These are phyloP conservation scores for Enteromius unitaeniatus DNA, from an alignment of 2,797 vertebrate species.

Conservation along the genomic window DNA sequence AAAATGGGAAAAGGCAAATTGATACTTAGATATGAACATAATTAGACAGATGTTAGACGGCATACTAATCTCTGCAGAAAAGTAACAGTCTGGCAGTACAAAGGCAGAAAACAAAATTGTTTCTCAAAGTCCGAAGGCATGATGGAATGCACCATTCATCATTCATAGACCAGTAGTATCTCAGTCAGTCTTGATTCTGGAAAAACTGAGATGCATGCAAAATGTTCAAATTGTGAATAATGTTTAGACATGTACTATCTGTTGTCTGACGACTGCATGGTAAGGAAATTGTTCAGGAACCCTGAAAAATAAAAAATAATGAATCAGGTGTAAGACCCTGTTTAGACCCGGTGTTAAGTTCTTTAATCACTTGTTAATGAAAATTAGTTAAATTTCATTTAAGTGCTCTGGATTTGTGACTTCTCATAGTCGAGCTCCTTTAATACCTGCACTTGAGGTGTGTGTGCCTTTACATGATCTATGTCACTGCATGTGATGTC, in stretches of 20 bases:
- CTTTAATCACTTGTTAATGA: neutral
- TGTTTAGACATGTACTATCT: neutral
- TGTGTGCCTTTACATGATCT: neutral
- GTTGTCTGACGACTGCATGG: neutral
- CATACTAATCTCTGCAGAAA: conserved; percentile 29
- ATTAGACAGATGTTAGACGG: conserved; percentile 46
- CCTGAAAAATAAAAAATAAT: neutral
- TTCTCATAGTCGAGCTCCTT: neutral
- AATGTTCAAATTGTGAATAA: neutral
- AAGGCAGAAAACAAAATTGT: neutral
- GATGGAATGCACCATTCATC: neutral
- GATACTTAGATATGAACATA: conserved; percentile 39
- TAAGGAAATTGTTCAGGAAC: neutral
- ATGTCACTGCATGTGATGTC: neutral
- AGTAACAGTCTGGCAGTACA: conserved; percentile 9
- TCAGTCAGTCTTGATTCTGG: neutral
- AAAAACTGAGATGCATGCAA: neutral
- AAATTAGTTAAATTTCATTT: neutral
- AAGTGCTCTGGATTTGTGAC: neutral
- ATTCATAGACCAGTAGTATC: neutral
- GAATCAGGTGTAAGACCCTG: neutral
- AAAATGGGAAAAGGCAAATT: conserved; percentile 30
- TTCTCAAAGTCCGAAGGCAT: neutral
- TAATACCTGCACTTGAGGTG: neutral
- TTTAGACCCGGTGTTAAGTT: neutral